These are phyloP conservation scores for Hippocampus comes DNA, from an alignment of 2,113 vertebrate species.

Conservation along the genomic window DNA sequence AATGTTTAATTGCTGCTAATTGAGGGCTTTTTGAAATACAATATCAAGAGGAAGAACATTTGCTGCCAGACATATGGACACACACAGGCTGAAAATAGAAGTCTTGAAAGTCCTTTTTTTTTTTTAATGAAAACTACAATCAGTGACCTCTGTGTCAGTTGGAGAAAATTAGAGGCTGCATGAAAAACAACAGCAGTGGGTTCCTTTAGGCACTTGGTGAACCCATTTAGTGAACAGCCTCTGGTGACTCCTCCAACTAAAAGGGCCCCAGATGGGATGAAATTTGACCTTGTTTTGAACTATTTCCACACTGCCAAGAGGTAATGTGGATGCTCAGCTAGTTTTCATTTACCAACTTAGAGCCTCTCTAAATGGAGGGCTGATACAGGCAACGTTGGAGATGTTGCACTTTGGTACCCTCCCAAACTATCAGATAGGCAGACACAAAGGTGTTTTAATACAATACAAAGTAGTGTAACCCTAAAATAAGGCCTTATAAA, in stretches of 20 bases:
- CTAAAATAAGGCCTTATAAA: no score
- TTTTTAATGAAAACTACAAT: not conserved
- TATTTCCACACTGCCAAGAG: slow-evolving; percentile 42
- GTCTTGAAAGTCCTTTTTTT: not conserved
- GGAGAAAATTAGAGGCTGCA: slow-evolving; percentile 15
- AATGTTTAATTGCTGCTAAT: slow-evolving; percentile 32
- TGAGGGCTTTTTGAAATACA: slow-evolving; percentile 17
- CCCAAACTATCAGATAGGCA: not conserved
- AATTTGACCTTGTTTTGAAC: slow-evolving; percentile 57
- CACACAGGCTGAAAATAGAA: not conserved
- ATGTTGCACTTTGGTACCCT: not conserved
- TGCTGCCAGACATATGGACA: slow-evolving; percentile 6
- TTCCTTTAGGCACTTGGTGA: slow-evolving; percentile 58
- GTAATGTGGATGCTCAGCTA: slow-evolving; percentile 37
- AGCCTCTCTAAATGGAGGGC: slow-evolving; percentile 21
- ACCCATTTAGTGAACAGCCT: slow-evolving; percentile 59
- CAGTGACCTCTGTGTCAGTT: slow-evolving; percentile 6
- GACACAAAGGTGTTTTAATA: not conserved
- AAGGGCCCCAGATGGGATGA: slow-evolving; percentile 57
- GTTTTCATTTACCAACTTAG: slow-evolving; percentile 33
- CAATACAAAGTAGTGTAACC: no score
- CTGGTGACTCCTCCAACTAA: slow-evolving; percentile 56
- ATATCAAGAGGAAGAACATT: not conserved
- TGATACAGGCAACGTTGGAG: not conserved
- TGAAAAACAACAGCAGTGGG: slow-evolving; percentile 37